Evolutionary conservation across 1,140 invertebrate genomes (phyloP).

Genomic region (Brachionus angularis): DNA sequence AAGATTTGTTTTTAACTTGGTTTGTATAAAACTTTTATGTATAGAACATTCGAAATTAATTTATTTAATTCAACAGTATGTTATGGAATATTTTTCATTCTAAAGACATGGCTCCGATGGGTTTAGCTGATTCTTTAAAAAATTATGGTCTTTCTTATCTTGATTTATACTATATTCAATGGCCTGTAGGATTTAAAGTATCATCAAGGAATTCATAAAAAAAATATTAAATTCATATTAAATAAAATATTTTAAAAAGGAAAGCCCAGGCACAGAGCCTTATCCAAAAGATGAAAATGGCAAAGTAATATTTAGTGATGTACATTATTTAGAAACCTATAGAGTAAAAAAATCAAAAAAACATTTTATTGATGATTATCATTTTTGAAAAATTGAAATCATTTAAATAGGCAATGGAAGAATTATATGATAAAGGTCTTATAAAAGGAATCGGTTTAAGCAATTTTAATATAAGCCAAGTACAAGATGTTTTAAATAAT

Average conservation of each 20-base stretch:
- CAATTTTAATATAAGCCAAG: slow-evolving; percentile 53
- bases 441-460: slow-evolving; percentile 54
- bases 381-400: background rate
- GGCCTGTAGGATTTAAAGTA: too few species aligned
- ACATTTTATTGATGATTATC: background rate
- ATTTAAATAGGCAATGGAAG: too few species aligned
- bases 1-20: background rate
- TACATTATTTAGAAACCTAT: background rate
- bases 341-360: background rate
- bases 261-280: too few species aligned
- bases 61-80: background rate
- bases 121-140: slow-evolving; percentile 51
- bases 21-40: background rate
- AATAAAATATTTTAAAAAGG: too few species aligned
- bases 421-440: background rate
- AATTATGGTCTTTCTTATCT: too few species aligned
- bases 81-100: background rate
- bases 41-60: background rate
- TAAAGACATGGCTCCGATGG: background rate
- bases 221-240: too few species aligned
- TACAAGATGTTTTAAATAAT: slow-evolving; percentile 51
- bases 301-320: slow-evolving; percentile 47
- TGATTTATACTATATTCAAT: too few species aligned
- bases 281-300: slow-evolving; percentile 54
- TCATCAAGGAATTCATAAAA: too few species aligned